Percentiles rank a stretch among this genome's conserved stretches.
Evolutionary conservation across 2,113 vertebrate species (phyloP).

Genomic region (Xiphias gladius): DNA sequence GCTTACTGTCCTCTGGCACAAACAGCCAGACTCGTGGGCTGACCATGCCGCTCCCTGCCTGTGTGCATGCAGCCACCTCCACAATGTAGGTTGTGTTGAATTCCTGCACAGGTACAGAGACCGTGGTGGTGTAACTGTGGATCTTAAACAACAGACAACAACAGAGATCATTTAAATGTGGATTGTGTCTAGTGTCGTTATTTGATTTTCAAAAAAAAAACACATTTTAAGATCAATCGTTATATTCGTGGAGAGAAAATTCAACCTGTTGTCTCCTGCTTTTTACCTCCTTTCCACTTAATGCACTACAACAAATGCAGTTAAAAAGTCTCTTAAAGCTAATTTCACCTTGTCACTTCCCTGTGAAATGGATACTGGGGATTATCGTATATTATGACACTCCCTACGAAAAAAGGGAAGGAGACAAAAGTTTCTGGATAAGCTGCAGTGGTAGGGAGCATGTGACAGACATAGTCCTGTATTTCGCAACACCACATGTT

Average conservation of each 20-base stretch:
- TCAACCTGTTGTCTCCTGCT: slow-evolving; percentile 11
- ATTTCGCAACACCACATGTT: slow-evolving; percentile 74
- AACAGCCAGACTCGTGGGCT: slow-evolving; percentile 85
- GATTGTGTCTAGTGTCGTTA: not conserved
- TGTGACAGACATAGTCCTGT: slow-evolving; percentile 71
- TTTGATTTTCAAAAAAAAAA: not conserved
- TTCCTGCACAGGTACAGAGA: slow-evolving; percentile 73
- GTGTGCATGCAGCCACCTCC: slow-evolving; percentile 89
- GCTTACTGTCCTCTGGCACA: slow-evolving; percentile 87
- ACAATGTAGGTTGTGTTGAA: slow-evolving; percentile 90
- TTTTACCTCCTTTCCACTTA: not conserved
- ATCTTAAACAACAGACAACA: slow-evolving; percentile 71
- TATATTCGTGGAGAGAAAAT: slow-evolving; percentile 5
- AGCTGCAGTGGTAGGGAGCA: slow-evolving; percentile 50
- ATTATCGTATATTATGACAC: slow-evolving; percentile 39
- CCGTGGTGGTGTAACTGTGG: slow-evolving; percentile 70
- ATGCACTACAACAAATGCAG: not conserved
- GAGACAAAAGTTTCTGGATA: slow-evolving; percentile 14
- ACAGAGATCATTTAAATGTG: slow-evolving; percentile 11
- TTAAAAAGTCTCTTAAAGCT: not conserved
- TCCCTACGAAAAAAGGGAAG: slow-evolving; percentile 58
- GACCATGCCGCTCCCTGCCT: slow-evolving; percentile 89
- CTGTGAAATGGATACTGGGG: not conserved
- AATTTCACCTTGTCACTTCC: slow-evolving; percentile 3
- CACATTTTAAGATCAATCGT: slow-evolving; percentile 23